Evolutionary conservation across 1,140 invertebrate species (phyloP), one percentile per base, ranked within the genome.

Genomic region (Bombus difficillimus): DNA sequence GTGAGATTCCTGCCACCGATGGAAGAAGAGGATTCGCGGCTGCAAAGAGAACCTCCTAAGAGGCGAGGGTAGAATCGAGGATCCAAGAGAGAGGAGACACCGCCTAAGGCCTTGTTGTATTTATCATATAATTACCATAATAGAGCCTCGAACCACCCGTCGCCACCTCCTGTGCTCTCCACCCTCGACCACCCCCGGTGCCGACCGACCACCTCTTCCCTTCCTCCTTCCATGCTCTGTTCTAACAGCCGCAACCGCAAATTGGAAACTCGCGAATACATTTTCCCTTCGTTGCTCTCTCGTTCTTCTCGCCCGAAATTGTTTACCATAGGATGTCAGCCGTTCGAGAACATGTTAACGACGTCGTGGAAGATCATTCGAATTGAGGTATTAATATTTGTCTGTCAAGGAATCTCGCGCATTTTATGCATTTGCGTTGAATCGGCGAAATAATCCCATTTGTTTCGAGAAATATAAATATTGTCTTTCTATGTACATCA

Each of bases 111-210:
- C 93, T 94, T 94, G 93, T 95, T 94, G 93, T 95, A 95, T 95
- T 95, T 95, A 95, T 95, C 94, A 95, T 95, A 94, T 95, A 95
- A 95, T 95, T 95, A 95, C 93, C 94, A 95, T 95, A 94, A 95
- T 95, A 94, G 93, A 94, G 92, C 92, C 88, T 88, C 88, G 91
- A 92, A 89, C 90, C 92, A 91, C 91, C 92, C 91, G 87, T 87
- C 86, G 85, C 89, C 89, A 88, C 90, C 89, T 87, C 85, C 75
- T 62, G 47, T 87, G 43, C 82, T 77, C 76, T 57, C 34, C 86
- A 39, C 82, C 28, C 66, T 18, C 53, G 75, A 3, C 84, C 77
- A 69, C 73, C 69, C 62, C 62, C 75, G 13, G 15, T 83, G 62
- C 83, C 83, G 84, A 79, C 87, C 88, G 64, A 87, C 77, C 87